phyloP scores from a whole-genome alignment of 2,797 vertebrate genomes.

The Lacerta bilineata region DNA sequence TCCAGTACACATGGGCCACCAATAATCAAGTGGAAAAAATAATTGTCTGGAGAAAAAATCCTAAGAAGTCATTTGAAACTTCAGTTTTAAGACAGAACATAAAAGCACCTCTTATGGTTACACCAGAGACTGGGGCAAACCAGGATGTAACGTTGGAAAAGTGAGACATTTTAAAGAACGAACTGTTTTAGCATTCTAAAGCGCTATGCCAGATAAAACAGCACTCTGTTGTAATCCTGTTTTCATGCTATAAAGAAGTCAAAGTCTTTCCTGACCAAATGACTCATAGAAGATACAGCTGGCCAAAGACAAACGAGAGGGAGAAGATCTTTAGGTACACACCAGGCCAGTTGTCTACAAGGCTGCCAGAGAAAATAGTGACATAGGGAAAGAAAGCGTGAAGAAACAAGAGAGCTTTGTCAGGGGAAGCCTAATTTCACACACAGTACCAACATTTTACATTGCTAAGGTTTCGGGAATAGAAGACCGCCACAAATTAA shows the following conservation, averaged over 20 bases:
- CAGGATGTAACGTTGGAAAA: conserved; percentile 1
- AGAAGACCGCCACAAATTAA: conserved; percentile 41
- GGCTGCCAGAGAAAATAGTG: conserved; percentile 57
- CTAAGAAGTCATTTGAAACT: background rate
- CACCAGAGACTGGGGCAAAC: background rate
- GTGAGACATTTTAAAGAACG: conserved; percentile 9
- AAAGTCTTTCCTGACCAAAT: conserved; percentile 41
- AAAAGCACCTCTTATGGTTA: background rate
- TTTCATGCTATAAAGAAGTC: conserved; percentile 34
- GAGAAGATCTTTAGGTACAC: conserved; percentile 56
- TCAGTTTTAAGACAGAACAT: conserved; percentile 11
- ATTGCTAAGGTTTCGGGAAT: conserved; percentile 46
- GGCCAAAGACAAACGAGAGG: conserved; percentile 43
- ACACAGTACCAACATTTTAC: conserved; percentile 51
- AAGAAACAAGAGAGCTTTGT: conserved; percentile 49
- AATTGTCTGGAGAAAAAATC: background rate
- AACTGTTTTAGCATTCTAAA: conserved; percentile 22
- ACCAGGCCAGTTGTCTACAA: conserved; percentile 60
- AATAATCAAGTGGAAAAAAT: background rate
- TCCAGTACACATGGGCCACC: background rate
- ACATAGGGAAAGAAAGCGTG: conserved; percentile 58
- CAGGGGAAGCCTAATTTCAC: conserved; percentile 62
- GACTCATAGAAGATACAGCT: conserved; percentile 47
- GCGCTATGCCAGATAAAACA: conserved; percentile 32
- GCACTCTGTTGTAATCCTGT: conserved; percentile 37